Evolutionary conservation across 2,888 invertebrate genomes (phyloP).

Genomic region (Phyllotreta cruciferae): DNA sequence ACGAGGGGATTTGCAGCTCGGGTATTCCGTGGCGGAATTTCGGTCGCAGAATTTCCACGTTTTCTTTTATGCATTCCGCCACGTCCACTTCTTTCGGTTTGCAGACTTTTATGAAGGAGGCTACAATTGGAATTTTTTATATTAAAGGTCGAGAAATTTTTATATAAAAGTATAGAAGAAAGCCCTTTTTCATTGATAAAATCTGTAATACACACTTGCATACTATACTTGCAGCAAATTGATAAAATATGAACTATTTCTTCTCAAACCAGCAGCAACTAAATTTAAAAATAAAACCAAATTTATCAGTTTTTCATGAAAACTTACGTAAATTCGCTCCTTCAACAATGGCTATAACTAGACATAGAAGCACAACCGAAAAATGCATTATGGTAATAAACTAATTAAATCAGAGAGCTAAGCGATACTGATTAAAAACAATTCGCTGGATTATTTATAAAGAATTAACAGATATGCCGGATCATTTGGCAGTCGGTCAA

Average conservation of each 20-base stretch:
- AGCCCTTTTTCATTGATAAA: no score
- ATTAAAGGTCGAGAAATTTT: neutral
- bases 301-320: neutral
- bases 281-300: no score
- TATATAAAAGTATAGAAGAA: neutral
- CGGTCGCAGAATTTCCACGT: conserved; percentile 66
- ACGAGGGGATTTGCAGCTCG: conserved; percentile 69
- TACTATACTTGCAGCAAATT: no score
- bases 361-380: neutral
- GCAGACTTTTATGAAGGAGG: conserved; percentile 61
- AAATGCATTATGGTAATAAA: no score
- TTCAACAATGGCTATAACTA: neutral
- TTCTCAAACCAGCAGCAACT: no score
- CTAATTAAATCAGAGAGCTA: no score
- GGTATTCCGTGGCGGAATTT: conserved; percentile 68
- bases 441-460: no score
- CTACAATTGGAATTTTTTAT: conserved; percentile 69
- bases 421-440: no score
- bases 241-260: no score
- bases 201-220: no score
- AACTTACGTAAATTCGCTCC: conserved; percentile 24
- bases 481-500: no score
- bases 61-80: conserved; percentile 66
- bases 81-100: conserved; percentile 68
- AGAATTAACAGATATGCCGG: no score